A percentile compares a stretch with the other conserved stretches of the same genome.
Evolutionary conservation across 2,113 vertebrate genomes (phyloP).

Genomic region (Sclerurus mexicanus): DNA sequence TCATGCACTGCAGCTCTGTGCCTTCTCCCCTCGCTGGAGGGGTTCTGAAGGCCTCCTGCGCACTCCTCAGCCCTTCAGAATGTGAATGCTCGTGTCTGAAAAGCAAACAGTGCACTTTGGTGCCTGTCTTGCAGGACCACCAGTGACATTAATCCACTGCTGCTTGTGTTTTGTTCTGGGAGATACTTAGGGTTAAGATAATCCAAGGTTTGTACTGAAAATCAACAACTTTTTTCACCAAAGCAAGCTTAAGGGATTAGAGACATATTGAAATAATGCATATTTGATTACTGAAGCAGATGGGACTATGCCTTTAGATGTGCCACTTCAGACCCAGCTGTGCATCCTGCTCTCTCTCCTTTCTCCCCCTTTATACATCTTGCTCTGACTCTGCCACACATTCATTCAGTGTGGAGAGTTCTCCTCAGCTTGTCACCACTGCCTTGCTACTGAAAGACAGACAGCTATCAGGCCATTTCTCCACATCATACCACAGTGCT

Average conservation of each 20-base stretch:
- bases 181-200: neutral
- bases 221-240: neutral
- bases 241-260: neutral
- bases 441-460: neutral
- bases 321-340: neutral
- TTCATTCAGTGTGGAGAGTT: neutral
- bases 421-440: neutral
- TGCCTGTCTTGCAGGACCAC: neutral
- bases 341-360: neutral
- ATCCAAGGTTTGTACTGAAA: neutral
- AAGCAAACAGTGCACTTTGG: neutral
- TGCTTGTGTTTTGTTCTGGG: neutral
- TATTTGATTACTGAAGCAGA: neutral
- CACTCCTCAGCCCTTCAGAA: neutral
- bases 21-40: neutral
- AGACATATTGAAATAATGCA: neutral
- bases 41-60: rapidly evolving
- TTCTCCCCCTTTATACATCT: neutral
- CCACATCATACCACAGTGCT: neutral
- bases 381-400: neutral
- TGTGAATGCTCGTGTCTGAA: neutral
- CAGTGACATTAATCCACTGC: neutral
- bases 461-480: neutral
- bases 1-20: neutral
- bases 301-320: neutral